Evolutionary conservation across 2,888 invertebrate species (phyloP).

Genomic region (Lithosia quadra): DNA sequence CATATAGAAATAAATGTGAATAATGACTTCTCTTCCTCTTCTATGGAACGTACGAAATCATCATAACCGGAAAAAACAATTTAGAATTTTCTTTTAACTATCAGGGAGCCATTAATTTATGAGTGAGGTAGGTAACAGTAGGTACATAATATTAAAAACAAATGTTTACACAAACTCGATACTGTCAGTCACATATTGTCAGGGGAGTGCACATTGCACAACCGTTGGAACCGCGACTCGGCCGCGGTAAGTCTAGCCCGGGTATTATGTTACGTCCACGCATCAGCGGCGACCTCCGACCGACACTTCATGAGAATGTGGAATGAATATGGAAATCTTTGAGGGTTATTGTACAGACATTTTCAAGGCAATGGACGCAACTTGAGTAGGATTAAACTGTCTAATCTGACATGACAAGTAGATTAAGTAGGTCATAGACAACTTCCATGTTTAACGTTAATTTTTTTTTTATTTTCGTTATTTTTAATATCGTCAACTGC

Average conservation of each 20-base stretch:
- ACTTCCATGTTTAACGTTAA: neutral
- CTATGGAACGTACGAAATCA: no score
- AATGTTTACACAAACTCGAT: constrained; percentile 48
- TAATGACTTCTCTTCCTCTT: no score
- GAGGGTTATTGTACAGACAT: constrained; percentile 9
- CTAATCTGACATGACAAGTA: neutral
- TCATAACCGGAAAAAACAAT: no score
- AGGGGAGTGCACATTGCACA: constrained; percentile 68
- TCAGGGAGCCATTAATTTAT: no score
- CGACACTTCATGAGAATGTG: constrained; percentile 42
- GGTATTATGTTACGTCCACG: constrained; percentile 71
- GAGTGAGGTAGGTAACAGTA: no score
- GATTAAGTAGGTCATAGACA: constrained; percentile 10
- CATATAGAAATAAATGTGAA: no score
- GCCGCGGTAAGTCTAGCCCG: constrained; percentile 69
- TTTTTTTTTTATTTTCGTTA: no score
- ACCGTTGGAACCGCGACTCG: constrained; percentile 68
- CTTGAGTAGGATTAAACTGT: constrained; percentile 5
- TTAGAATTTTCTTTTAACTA: no score
- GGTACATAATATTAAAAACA: neutral
- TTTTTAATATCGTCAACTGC: neutral
- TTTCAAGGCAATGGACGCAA: constrained; percentile 9
- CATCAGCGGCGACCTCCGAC: constrained; percentile 71
- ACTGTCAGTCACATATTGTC: constrained; percentile 58
- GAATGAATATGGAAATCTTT: constrained; percentile 39